Evolutionary conservation across 2,888 invertebrate species (phyloP).

Genomic region (Isotomurus palustris): DNA sequence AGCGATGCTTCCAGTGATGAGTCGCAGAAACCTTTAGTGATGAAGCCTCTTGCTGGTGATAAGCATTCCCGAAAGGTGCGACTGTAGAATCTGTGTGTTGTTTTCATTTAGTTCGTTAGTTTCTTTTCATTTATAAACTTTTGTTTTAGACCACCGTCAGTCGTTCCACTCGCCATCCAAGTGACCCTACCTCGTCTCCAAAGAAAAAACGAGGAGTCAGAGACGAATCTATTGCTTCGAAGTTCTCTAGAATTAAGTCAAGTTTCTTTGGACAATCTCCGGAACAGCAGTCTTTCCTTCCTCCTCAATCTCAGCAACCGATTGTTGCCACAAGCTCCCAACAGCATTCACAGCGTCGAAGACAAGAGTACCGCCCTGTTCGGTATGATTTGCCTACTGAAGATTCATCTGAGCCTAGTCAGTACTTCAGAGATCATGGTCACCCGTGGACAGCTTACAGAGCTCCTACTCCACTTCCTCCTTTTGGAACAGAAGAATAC

Average conservation of each 20-base stretch:
- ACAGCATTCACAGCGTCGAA: background rate
- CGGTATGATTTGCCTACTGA: slow-evolving; percentile 37
- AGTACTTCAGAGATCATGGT: slow-evolving; percentile 41
- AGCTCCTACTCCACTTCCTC: slow-evolving; percentile 44
- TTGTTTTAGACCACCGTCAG: slow-evolving; percentile 20
- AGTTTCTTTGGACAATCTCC: slow-evolving; percentile 31
- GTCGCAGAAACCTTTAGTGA: slow-evolving; percentile 42
- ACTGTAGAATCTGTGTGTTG: no score
- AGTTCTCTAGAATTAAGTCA: slow-evolving; percentile 37
- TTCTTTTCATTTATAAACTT: no score
- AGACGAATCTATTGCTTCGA: slow-evolving; percentile 34
- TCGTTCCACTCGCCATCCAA: slow-evolving; percentile 21
- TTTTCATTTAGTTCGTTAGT: no score
- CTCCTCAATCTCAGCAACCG: slow-evolving; percentile 5
- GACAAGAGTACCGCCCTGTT: slow-evolving; percentile 9
- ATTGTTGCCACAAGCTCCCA: background rate
- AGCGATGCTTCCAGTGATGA: slow-evolving; percentile 45
- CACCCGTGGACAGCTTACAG: slow-evolving; percentile 41
- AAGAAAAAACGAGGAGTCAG: slow-evolving; percentile 25
- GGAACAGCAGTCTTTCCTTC: slow-evolving; percentile 6
- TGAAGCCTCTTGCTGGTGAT: slow-evolving; percentile 24
- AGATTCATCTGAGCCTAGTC: slow-evolving; percentile 42
- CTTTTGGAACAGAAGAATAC: slow-evolving; percentile 42
- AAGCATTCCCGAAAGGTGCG: slow-evolving; percentile 32
- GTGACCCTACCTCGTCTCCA: slow-evolving; percentile 24